Base-by-base conservation (phyloP, 2,888 invertebrate species). In the Idaea dimidiata region DNA sequence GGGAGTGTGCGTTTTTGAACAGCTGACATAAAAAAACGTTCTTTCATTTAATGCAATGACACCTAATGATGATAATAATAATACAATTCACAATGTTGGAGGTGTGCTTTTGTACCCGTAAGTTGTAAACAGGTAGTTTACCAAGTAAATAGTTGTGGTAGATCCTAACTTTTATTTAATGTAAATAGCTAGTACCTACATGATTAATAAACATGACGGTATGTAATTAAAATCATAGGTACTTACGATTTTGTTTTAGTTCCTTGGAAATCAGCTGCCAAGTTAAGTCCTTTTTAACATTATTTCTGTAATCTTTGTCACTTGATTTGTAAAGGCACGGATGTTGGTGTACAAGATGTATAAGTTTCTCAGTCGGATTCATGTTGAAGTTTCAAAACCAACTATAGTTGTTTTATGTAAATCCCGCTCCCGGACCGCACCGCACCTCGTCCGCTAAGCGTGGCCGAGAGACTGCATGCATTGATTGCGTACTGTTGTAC, bases 261-360 rank as follows among this genome's bases (percentile, higher is more conserved):
- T 53, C 53, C 10, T 53, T 53, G n/a, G 53, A 53, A 53, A 53
- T 53, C 32, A 55, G 58, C 58, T 54, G 54, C 58, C 62, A 58
- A 58, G 17, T 53, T 53, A 53, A 16, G 53, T 53, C n/a, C n/a
- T n/a, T 53, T 6, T 6, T 53, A 16, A 10, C n/a, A 53, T 16
- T 53, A 53, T 53, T 10, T 53, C 53, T 53, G 53, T 53, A 53
- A 53, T 53, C n/a, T 53, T n/a, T 10, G 53, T 53, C 53, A 53
- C 53, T 10, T 53, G 10, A 3, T 16, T 53, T n/a, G 6, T 53
- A 53, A 3, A 53, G 53, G n/a, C 53, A 16, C 53, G 53, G 53
- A 53, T 53, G n/a, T 53, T 53, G 53, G 2, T 53, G 53, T 16
- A 53, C 53, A 16, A 53, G n/a, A 4, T 16, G 53, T 53, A 53